phyloP scores from a whole-genome alignment of 1,140 invertebrate species.

The Tetraneura akinire region DNA sequence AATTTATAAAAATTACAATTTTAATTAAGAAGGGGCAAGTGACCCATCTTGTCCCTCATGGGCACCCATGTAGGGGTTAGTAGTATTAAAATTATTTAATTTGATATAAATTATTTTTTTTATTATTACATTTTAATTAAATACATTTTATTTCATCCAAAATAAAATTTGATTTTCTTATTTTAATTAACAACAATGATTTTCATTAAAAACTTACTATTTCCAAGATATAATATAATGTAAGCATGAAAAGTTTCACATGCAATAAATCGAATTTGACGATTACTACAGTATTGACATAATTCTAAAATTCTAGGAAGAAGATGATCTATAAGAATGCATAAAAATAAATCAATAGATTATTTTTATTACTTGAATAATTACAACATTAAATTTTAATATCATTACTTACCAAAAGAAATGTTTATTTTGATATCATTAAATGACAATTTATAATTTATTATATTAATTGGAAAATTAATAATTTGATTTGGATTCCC shows the following conservation, averaged over 20 bases:
- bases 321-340: not conserved
- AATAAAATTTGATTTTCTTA: too few relatives aligned
- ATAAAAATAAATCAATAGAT: not conserved
- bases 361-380: not conserved
- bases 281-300: constrained; percentile 17
- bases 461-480: not conserved
- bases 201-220: not conserved
- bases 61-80: too few relatives aligned
- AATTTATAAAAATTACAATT: too few relatives aligned
- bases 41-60: too few relatives aligned
- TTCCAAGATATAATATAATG: constrained; percentile 15
- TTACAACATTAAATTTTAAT: not conserved
- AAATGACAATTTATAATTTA: constrained; percentile 19
- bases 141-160: too few relatives aligned
- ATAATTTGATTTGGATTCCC: not conserved
- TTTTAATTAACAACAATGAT: too few relatives aligned
- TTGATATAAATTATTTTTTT: too few relatives aligned
- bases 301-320: constrained; percentile 34
- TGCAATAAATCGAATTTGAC: constrained; percentile 18
- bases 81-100: too few relatives aligned
- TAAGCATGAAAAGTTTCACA: constrained; percentile 28
- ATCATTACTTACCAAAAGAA: constrained; percentile 26
- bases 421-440: constrained; percentile 29
- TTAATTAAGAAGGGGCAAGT: too few relatives aligned
- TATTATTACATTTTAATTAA: too few relatives aligned